Percentiles rank a stretch among this genome's conserved stretches.
Evolutionary conservation across 2,113 vertebrate genomes (phyloP).

Genomic region (Cettia cetti): DNA sequence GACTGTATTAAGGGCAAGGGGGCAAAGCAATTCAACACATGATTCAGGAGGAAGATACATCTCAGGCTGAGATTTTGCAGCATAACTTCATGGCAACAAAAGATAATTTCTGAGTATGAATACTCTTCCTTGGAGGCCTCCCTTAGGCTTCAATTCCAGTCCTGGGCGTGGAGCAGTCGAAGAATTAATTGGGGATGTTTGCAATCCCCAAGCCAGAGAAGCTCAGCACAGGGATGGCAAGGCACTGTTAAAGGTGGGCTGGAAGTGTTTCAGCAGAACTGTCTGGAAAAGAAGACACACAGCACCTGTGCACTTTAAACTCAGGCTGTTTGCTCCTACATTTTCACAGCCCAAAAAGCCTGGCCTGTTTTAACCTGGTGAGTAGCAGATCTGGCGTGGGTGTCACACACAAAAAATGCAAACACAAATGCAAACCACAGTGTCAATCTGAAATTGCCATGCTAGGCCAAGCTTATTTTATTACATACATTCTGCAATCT

Average conservation of each 20-base stretch:
- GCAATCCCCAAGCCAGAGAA: neutral
- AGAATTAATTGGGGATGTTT: neutral
- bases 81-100: neutral
- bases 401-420: slow-evolving; percentile 25
- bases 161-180: neutral
- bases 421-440: slow-evolving; percentile 67
- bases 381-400: neutral
- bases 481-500: slow-evolving; percentile 85
- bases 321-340: neutral
- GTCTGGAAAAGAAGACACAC: neutral
- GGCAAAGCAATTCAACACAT: neutral
- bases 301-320: neutral
- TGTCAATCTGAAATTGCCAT: slow-evolving; percentile 73
- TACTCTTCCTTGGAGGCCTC: neutral
- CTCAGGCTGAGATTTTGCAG: neutral
- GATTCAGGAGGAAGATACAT: neutral
- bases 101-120: neutral
- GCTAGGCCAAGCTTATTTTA: slow-evolving; percentile 86
- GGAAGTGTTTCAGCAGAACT: neutral
- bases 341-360: neutral
- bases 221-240: neutral
- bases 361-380: neutral
- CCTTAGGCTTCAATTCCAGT: neutral
- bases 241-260: neutral
- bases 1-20: neutral